Percentiles rank a stretch among this genome's conserved stretches.
phyloP scores from a whole-genome alignment of 2,888 invertebrate species.

The Muschampia plurimacula region DNA sequence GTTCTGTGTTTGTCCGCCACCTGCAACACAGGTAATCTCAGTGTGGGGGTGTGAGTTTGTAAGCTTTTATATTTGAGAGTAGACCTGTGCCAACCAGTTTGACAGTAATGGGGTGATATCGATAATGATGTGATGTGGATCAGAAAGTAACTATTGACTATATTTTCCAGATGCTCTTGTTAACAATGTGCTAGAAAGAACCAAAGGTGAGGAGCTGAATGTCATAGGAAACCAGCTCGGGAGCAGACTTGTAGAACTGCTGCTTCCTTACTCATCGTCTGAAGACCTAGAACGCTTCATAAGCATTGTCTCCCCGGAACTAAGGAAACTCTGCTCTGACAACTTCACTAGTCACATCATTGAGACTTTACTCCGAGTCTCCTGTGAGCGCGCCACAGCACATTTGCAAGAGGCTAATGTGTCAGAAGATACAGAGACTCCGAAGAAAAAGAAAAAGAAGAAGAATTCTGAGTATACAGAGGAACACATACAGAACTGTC shows the following conservation, averaged over 20 bases:
- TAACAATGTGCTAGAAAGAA: constrained; percentile 91
- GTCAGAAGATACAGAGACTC: constrained; percentile 55
- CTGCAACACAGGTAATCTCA: no score
- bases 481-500: constrained; percentile 84
- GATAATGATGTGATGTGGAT: no score
- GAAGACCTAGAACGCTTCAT: constrained; percentile 87
- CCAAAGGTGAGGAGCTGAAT: constrained; percentile 89
- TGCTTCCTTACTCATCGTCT: constrained; percentile 88
- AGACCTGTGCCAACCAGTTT: no score
- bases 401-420: constrained; percentile 55
- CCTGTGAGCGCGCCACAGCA: constrained; percentile 82
- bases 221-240: constrained; percentile 93
- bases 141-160: not conserved
- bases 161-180: constrained; percentile 87
- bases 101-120: no score
- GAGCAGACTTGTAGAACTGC: constrained; percentile 90
- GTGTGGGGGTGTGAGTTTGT: no score
- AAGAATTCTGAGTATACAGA: constrained; percentile 62
- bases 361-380: constrained; percentile 87
- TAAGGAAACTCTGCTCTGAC: constrained; percentile 90
- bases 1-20: no score
- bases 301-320: constrained; percentile 86
- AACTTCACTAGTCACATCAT: constrained; percentile 92
- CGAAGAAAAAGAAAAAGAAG: constrained; percentile 63
- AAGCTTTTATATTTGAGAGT: no score